A percentile compares a stretch with the other conserved stretches of the same genome.
These are phyloP conservation scores for Ceyx melanurus DNA, from an alignment of 2,113 vertebrate genomes.

Conservation along the genomic window DNA sequence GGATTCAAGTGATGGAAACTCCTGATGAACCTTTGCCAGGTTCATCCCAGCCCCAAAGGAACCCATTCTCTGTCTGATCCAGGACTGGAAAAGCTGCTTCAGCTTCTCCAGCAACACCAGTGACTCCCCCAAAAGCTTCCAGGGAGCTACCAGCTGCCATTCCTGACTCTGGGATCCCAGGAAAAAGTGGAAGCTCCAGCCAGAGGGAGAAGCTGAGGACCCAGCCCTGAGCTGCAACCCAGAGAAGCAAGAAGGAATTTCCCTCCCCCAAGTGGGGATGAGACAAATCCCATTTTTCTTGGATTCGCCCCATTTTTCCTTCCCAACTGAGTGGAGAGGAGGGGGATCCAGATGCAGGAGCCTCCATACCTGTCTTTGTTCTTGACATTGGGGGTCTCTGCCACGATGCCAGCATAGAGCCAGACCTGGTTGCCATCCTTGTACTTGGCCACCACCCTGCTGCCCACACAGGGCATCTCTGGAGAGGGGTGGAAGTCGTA, in stretches of 20 bases:
- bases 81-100: not conserved
- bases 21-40: no score
- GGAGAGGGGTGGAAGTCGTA: constrained; percentile 90
- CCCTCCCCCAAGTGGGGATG: not conserved
- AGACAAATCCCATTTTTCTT: no score
- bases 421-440: constrained; percentile 94
- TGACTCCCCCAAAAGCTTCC: not conserved
- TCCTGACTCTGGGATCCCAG: not conserved
- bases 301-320: not conserved
- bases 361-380: constrained; percentile 88
- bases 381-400: constrained; percentile 94
- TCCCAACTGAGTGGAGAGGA: not conserved
- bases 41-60: not conserved
- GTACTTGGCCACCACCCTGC: constrained; percentile 95
- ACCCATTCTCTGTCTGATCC: not conserved
- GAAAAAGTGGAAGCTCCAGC: not conserved
- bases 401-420: constrained; percentile 97
- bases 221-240: not conserved
- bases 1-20: no score
- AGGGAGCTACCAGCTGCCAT: not conserved
- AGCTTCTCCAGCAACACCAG: not conserved
- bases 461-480: constrained; percentile 89
- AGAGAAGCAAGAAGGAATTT: accelerated
- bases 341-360: accelerated
- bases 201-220: not conserved